These are phyloP conservation scores for Selene dorsalis DNA, from an alignment of 2,797 vertebrate species.

Conservation along the genomic window DNA sequence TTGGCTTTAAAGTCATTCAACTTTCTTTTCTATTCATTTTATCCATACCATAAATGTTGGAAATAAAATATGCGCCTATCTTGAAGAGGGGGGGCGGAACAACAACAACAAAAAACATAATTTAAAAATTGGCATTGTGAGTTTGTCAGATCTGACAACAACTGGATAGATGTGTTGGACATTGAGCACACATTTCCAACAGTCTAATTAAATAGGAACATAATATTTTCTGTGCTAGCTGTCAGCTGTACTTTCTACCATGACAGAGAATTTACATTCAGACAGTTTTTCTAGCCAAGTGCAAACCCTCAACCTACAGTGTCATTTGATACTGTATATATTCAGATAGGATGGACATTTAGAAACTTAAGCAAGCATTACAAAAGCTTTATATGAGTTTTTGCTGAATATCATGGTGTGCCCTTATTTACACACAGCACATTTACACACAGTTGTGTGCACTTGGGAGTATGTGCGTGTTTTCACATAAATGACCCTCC, in stretches of 20 bases:
- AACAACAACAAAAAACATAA: neutral
- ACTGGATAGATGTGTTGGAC: slow-evolving; percentile 17
- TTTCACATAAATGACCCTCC: slow-evolving; percentile 11
- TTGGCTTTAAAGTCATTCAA: neutral
- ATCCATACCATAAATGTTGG: neutral
- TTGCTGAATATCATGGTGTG: neutral
- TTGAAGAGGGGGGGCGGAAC: neutral
- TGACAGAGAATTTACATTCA: slow-evolving; percentile 52
- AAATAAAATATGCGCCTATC: slow-evolving; percentile 7
- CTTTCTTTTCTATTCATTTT: neutral
- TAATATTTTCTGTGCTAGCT: slow-evolving; percentile 35
- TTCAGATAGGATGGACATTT: slow-evolving; percentile 22
- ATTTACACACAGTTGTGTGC: neutral
- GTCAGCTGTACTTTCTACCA: slow-evolving; percentile 41
- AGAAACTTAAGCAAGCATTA: slow-evolving; percentile 17
- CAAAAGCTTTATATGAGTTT: slow-evolving; percentile 6
- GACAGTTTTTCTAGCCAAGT: slow-evolving; percentile 30
- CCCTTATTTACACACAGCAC: neutral
- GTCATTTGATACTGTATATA: neutral
- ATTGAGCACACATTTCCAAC: slow-evolving; percentile 20
- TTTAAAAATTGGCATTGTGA: neutral
- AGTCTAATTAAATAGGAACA: slow-evolving; percentile 34
- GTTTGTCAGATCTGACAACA: slow-evolving; percentile 24
- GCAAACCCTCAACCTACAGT: slow-evolving; percentile 1
- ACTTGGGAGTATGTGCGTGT: neutral